These are phyloP conservation scores for Erebia ligea DNA, from an alignment of 2,888 invertebrate species.

Conservation along the genomic window DNA sequence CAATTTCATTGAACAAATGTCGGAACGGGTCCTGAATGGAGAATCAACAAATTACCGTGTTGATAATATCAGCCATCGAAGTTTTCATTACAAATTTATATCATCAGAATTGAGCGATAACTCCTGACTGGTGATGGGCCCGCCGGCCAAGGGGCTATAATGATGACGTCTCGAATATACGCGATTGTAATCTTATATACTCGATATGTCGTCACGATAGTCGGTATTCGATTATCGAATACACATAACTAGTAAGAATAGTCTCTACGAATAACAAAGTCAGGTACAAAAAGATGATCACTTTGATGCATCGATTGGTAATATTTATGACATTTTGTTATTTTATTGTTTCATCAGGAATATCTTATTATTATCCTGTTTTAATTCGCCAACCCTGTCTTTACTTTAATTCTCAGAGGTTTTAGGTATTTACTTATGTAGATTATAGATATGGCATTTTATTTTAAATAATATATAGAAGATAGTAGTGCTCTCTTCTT, in stretches of 20 bases:
- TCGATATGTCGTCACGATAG: constrained; percentile 60
- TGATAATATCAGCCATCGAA: constrained; percentile 45
- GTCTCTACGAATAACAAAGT: neutral
- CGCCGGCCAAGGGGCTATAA: constrained; percentile 48
- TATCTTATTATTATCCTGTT: neutral
- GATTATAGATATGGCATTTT: too few relatives aligned
- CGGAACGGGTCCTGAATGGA: constrained; percentile 9
- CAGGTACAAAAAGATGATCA: neutral
- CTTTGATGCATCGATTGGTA: neutral
- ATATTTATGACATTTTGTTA: neutral
- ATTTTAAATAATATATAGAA: neutral
- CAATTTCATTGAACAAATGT: constrained; percentile 21
- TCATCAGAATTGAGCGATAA: constrained; percentile 70
- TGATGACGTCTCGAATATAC: constrained; percentile 28
- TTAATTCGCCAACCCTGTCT: too few relatives aligned
- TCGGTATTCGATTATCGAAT: constrained; percentile 33
- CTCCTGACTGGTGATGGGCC: constrained; percentile 58
- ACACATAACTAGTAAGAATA: constrained; percentile 3
- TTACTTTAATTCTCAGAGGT: too few relatives aligned
- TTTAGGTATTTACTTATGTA: too few relatives aligned
- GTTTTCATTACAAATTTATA: constrained; percentile 62
- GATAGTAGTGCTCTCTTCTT: too few relatives aligned
- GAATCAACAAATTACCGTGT: constrained; percentile 30
- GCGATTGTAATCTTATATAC: constrained; percentile 64
- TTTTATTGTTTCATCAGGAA: neutral